Evolutionary conservation across 2,113 vertebrate genomes (phyloP).

Genomic region (Canis aureus): DNA sequence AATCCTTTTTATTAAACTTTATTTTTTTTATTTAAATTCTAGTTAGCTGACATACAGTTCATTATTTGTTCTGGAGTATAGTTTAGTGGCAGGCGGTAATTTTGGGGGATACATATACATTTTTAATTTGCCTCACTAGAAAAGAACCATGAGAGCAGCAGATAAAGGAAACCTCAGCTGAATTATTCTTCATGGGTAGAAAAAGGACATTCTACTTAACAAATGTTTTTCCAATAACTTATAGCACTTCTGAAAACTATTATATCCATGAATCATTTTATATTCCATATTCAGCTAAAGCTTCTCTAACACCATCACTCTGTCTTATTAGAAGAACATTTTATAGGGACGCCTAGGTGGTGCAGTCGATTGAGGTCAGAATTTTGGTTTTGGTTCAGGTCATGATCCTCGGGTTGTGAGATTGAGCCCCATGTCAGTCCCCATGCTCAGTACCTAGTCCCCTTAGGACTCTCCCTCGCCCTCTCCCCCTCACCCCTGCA

Average conservation of each 20-base stretch:
- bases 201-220: background rate
- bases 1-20: background rate
- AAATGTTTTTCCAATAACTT: background rate
- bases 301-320: background rate
- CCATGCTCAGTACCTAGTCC: background rate
- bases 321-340: conserved; percentile 16
- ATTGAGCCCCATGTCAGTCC: background rate
- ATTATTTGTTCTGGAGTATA: background rate
- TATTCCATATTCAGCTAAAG: background rate
- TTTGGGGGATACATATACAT: background rate
- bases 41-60: background rate
- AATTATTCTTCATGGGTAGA: background rate
- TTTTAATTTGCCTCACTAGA: conserved; percentile 36
- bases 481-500: background rate
- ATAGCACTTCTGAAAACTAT: conserved; percentile 5
- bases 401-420: background rate
- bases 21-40: background rate
- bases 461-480: background rate
- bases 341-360: background rate
- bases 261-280: background rate
- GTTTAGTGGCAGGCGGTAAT: background rate
- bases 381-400: background rate
- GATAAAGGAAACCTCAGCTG: background rate
- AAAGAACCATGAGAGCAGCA: background rate
- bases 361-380: background rate